phyloP scores from a whole-genome alignment of 2,888 invertebrate species.

The Aspidapion aeneum region DNA sequence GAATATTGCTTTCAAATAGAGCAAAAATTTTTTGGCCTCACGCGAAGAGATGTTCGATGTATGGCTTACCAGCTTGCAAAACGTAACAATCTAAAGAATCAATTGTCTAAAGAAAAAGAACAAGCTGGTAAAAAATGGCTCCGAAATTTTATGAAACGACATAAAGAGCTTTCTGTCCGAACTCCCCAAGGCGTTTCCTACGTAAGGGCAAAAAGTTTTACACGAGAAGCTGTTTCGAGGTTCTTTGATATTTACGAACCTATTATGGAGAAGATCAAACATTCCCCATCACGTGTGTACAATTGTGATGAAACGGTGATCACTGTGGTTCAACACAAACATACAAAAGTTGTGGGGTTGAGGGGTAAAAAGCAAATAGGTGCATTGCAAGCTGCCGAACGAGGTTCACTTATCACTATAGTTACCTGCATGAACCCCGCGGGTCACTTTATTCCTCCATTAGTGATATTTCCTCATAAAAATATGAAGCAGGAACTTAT shows the following conservation, averaged over 20 bases:
- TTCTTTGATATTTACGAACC: slow-evolving; percentile 9
- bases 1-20: neutral
- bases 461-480: slow-evolving; percentile 39
- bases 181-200: slow-evolving; percentile 2
- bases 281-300: slow-evolving; percentile 22
- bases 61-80: neutral
- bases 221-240: slow-evolving; percentile 7
- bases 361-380: slow-evolving; percentile 39
- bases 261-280: slow-evolving; percentile 13
- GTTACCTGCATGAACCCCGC: slow-evolving; percentile 35
- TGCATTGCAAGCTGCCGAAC: slow-evolving; percentile 37
- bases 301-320: neutral
- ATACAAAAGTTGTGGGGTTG: slow-evolving; percentile 22
- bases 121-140: neutral
- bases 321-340: neutral
- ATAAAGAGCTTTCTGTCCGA: neutral
- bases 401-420: slow-evolving; percentile 35
- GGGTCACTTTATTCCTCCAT: slow-evolving; percentile 38
- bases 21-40: neutral
- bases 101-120: neutral
- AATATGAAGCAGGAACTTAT: slow-evolving; percentile 36
- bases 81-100: neutral
- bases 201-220: slow-evolving; percentile 16
- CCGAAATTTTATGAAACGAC: neutral
- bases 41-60: neutral